Evolutionary conservation across 2,113 vertebrate species (phyloP), one percentile per base, ranked within the genome.

Genomic region (Morone saxatilis): DNA sequence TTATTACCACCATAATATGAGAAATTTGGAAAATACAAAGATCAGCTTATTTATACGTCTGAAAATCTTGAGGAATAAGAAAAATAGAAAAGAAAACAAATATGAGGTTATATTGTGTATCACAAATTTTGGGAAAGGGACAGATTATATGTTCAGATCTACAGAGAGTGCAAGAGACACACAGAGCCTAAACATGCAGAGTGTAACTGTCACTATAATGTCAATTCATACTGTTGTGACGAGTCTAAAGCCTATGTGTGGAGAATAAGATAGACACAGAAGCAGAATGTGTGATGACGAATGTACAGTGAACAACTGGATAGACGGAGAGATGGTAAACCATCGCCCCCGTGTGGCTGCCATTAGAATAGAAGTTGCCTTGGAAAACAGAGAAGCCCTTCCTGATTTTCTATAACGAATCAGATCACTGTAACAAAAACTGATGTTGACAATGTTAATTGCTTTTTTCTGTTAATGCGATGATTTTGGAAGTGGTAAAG

Each of bases 1-100:
- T 96, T 96, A 96, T 95, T 96, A 96, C 94, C 94, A 96, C 94
- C 93, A 93, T 94, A 95, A 94, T 94, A 96, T 95, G 94, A 96
- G 93, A 95, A 95, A 95, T 95, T 95, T 96, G 94, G 94, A 96
- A 95, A 96, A 95, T 96, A 96, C 95, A 96, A 96, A 96, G 93
- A 95, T 95, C 94, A 92, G 93, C 90, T 95, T 92, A 94, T 94
- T 95, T 94, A 93, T 94, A 95, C 73, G 93, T 94, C 90, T 92
- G 91, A 95, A 95, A 94, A 95, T 92, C 86, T 93, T 45, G 76
- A 93, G 90, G 85, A 92, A 91, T 94, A 94, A 91, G 89, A 93
- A 94, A 95, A 95, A 95, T 94, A 95, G 93, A 94, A 94, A 94
- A 94, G 82, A 93, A 94, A 94, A 92, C 86, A 93, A 94, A 90